A percentile compares a stretch with the other conserved stretches of the same genome.
Conservation (phyloP, 2,113 vertebrate genomes). For the Macquaria ambigua region DNA sequence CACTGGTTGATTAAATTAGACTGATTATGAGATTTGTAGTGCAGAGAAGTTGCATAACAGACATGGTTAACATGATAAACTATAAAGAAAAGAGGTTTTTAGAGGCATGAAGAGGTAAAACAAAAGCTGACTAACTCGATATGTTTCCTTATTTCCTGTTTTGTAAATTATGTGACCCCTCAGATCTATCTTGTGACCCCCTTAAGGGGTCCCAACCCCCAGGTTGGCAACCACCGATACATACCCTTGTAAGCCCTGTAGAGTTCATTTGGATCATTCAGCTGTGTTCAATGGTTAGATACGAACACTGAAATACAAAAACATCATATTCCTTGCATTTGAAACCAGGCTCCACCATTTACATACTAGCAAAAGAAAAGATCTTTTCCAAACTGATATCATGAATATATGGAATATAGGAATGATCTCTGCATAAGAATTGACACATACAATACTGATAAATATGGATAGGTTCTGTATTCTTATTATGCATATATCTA, state of each 20-base stretch:
- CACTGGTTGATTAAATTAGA: not conserved
- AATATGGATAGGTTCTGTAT: not conserved
- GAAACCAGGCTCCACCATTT: not conserved
- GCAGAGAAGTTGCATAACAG: too few species aligned
- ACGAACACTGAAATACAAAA: not conserved
- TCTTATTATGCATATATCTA: not conserved
- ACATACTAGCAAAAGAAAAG: not conserved
- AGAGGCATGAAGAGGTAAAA: not conserved
- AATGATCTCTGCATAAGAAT: not conserved
- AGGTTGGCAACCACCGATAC: not conserved
- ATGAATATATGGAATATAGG: not conserved
- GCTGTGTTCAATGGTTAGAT: not conserved
- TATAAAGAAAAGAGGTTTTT: too few species aligned
- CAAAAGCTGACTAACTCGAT: too few species aligned
- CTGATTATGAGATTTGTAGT: too few species aligned
- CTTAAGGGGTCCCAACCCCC: not conserved
- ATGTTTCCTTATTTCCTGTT: not conserved
- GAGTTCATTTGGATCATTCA: not conserved
- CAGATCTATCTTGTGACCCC: not conserved
- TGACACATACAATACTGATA: not conserved
- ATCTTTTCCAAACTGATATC: not conserved
- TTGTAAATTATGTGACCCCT: not conserved
- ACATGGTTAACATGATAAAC: too few species aligned
- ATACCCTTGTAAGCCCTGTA: not conserved
- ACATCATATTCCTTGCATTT: conserved; percentile 3